Percentiles rank a stretch among this genome's conserved stretches.
These are phyloP conservation scores for Euphydryas editha DNA, from an alignment of 2,888 invertebrate species.

Conservation along the genomic window DNA sequence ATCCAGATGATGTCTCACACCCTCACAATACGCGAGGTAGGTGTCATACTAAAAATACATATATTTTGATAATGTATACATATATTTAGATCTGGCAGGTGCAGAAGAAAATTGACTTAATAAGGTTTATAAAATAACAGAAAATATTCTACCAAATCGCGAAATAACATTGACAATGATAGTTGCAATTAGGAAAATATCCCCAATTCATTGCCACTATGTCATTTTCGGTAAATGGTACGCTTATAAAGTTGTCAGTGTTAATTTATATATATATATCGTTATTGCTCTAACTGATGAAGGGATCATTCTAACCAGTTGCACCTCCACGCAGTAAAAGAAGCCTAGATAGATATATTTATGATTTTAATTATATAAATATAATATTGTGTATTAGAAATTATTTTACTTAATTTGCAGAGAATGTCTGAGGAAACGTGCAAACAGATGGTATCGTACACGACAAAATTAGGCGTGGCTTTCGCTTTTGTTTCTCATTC, in stretches of 20 bases:
- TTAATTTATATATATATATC: conserved; percentile 26
- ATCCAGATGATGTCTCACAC: conserved; percentile 98
- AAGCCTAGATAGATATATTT: conserved; percentile 17
- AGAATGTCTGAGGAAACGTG: conserved; percentile 92
- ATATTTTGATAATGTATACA: background rate
- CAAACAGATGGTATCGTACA: conserved; percentile 90
- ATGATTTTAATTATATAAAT: conserved; percentile 28
- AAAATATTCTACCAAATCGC: background rate
- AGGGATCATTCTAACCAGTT: conserved; percentile 30
- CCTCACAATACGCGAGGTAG: conserved; percentile 95
- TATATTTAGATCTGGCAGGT: conserved; percentile 7
- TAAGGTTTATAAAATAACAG: background rate
- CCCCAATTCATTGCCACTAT: conserved; percentile 8
- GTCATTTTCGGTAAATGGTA: conserved; percentile 19
- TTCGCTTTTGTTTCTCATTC: conserved; percentile 79
- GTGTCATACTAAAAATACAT: conserved; percentile 40
- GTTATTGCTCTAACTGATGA: conserved; percentile 29
- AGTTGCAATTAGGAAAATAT: background rate
- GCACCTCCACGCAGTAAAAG: conserved; percentile 28
- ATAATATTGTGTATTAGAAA: conserved; percentile 64
- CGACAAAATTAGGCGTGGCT: conserved; percentile 80
- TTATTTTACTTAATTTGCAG: conserved; percentile 87
- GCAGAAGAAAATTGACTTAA: conserved; percentile 11
- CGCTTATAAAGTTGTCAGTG: conserved; percentile 30
- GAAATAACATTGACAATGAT: background rate